Evolutionary conservation across 1,140 invertebrate species (phyloP).

Genomic region (Reticulitermes speratus): DNA sequence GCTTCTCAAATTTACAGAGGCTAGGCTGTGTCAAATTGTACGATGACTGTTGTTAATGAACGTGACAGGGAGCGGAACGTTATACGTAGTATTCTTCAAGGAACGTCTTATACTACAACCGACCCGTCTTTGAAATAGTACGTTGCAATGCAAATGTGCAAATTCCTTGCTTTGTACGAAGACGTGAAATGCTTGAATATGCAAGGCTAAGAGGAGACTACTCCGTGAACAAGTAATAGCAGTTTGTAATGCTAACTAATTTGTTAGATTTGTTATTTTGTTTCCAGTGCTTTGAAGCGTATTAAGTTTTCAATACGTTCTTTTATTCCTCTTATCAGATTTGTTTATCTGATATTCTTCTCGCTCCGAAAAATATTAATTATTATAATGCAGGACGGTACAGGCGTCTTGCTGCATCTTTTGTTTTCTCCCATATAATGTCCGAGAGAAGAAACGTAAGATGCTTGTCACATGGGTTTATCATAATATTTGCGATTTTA

Average conservation of each 20-base stretch:
- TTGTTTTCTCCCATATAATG: background rate
- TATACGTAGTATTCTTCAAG: too few species aligned
- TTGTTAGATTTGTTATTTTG: background rate
- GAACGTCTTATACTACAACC: too few species aligned
- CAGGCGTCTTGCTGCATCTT: background rate
- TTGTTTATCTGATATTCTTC: background rate
- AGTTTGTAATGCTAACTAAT: background rate
- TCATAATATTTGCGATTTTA: background rate
- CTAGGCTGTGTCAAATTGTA: too few species aligned
- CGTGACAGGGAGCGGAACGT: too few species aligned
- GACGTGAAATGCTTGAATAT: background rate
- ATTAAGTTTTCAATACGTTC: background rate
- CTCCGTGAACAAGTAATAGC: background rate
- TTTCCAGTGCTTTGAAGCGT: background rate
- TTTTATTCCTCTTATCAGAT: background rate
- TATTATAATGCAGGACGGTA: background rate
- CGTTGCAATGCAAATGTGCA: too few species aligned
- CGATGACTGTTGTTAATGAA: too few species aligned
- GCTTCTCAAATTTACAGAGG: too few species aligned
- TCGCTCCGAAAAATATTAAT: background rate
- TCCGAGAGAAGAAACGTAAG: background rate
- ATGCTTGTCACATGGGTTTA: background rate
- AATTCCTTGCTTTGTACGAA: background rate
- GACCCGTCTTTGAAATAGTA: too few species aligned
- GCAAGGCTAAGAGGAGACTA: background rate